These are phyloP conservation scores for Etheostoma nigrum DNA, from an alignment of 2,797 vertebrate genomes.

Conservation along the genomic window DNA sequence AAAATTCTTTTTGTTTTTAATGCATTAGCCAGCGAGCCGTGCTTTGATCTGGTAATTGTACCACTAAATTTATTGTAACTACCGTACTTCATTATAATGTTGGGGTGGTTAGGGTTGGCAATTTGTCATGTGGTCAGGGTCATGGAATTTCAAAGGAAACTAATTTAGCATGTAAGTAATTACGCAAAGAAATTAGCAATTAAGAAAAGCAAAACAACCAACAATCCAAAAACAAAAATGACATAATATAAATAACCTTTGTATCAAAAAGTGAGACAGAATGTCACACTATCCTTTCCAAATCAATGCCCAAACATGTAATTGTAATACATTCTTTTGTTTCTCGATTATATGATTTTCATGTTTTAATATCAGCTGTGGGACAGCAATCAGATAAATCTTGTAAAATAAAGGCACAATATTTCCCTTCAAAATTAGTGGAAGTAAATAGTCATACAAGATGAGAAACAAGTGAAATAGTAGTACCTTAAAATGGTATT, in stretches of 20 bases:
- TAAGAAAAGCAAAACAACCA: background rate
- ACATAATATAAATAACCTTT: background rate
- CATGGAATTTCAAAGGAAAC: background rate
- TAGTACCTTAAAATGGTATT: background rate
- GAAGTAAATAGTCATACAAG: background rate
- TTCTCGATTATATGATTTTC: conserved; percentile 1
- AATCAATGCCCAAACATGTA: background rate
- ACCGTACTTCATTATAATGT: too few relatives aligned
- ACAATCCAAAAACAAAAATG: background rate
- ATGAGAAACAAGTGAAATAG: background rate
- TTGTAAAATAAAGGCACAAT: background rate
- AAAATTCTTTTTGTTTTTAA: background rate
- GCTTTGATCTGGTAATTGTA: background rate
- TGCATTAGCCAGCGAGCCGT: background rate
- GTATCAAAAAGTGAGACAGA: background rate
- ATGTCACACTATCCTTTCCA: too few relatives aligned
- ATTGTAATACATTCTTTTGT: background rate
- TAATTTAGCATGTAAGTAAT: background rate
- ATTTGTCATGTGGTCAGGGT: background rate
- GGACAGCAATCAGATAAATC: background rate
- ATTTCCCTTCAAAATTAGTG: background rate
- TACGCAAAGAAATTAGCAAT: background rate
- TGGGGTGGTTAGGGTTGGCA: background rate
- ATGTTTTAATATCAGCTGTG: conserved; percentile 7
- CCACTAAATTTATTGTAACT: background rate